Conservation (phyloP, 2,797 vertebrate species). For the Pipistrellus kuhlii region DNA sequence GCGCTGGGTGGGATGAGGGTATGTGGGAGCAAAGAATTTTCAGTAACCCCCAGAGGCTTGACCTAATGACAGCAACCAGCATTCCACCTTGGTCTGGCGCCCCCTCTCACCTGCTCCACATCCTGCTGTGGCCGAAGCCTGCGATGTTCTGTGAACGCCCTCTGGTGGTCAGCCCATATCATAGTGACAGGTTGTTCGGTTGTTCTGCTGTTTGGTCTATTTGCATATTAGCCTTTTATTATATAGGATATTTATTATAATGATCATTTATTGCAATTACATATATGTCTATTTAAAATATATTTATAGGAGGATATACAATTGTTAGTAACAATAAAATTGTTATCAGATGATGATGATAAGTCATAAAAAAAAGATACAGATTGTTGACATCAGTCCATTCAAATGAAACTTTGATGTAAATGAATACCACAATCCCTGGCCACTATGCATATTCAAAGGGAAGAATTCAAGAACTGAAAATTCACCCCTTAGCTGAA, state of each 20-base stretch:
- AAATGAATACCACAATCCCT: neutral
- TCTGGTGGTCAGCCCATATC: too few relatives aligned
- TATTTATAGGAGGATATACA: neutral
- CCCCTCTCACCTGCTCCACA: too few relatives aligned
- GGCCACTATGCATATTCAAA: neutral
- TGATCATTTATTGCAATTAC: neutral
- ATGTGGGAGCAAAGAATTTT: too few relatives aligned
- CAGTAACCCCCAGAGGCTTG: too few relatives aligned
- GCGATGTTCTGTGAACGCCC: too few relatives aligned
- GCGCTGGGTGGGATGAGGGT: too few relatives aligned
- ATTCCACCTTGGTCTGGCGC: too few relatives aligned
- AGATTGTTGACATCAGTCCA: neutral
- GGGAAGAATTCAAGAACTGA: neutral
- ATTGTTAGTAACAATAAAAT: neutral
- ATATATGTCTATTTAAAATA: neutral
- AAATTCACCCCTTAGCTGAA: neutral
- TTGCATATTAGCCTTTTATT: too few relatives aligned
- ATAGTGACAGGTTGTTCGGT: too few relatives aligned
- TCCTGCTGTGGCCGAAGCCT: too few relatives aligned
- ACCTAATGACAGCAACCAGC: accelerated
- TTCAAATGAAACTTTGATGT: constrained; percentile 2
- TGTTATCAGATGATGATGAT: neutral
- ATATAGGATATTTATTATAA: neutral
- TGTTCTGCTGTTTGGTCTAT: too few relatives aligned
- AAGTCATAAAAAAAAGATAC: neutral